phyloP scores from a whole-genome alignment of 2,888 invertebrate species.

The Drosophila siamana region DNA sequence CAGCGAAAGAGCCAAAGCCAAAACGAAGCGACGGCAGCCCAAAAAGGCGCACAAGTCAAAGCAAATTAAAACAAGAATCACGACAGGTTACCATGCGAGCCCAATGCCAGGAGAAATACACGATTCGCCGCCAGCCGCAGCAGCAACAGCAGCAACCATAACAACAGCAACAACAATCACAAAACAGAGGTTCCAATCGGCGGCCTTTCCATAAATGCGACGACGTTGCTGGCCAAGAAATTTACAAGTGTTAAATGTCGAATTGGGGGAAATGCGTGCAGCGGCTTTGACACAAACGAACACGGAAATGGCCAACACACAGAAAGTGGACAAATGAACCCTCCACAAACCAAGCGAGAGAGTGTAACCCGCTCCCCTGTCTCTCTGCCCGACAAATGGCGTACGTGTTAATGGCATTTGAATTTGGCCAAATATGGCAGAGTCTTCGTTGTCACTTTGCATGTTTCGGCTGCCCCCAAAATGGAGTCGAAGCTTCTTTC shows the following conservation, averaged over 20 bases:
- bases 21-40: constrained; percentile 46
- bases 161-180: neutral
- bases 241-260: constrained; percentile 82
- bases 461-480: constrained; percentile 64
- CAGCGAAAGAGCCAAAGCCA: constrained; percentile 32
- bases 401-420: constrained; percentile 85
- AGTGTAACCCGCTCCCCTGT: neutral
- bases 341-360: neutral
- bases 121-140: constrained; percentile 47
- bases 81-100: constrained; percentile 82
- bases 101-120: constrained; percentile 37
- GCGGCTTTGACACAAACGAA: constrained; percentile 76
- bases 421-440: constrained; percentile 84
- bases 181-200: constrained; percentile 19
- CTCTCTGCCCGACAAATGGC: constrained; percentile 69
- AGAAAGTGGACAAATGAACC: constrained; percentile 29
- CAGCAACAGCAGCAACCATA: neutral
- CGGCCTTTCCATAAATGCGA: constrained; percentile 67
- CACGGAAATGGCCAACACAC: constrained; percentile 63
- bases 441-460: constrained; percentile 75
- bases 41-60: constrained; percentile 81
- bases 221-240: constrained; percentile 61
- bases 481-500: constrained; percentile 34
- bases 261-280: constrained; percentile 79
- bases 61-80: constrained; percentile 83